These are phyloP conservation scores for Drosophila ficusphila DNA, from an alignment of 1,140 invertebrate genomes.

Conservation along the genomic window DNA sequence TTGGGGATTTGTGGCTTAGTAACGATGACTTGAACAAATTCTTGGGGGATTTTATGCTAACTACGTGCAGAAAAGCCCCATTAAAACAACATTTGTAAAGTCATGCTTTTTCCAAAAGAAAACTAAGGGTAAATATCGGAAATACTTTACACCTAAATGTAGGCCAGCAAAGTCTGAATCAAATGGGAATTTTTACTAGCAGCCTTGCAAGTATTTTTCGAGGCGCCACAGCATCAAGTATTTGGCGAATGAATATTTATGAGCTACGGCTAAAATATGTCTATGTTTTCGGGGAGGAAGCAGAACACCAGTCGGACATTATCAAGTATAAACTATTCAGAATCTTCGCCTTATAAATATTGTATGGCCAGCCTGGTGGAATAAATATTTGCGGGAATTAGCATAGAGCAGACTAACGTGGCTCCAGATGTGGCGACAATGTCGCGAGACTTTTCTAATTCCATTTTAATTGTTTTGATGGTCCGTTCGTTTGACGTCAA, in stretches of 20 bases:
- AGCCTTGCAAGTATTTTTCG: constrained; percentile 2
- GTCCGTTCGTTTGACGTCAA: constrained; percentile 70
- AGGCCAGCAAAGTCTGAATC: constrained; percentile 2
- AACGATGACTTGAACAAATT: constrained; percentile 30
- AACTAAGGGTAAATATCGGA: neutral
- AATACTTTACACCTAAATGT: neutral
- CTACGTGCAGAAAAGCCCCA: neutral
- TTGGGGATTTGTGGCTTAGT: neutral
- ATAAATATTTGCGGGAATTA: constrained; percentile 65
- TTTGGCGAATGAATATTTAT: constrained; percentile 35
- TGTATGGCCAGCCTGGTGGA: constrained; percentile 8
- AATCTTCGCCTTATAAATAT: constrained; percentile 36
- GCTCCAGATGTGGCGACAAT: constrained; percentile 32
- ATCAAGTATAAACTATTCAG: constrained; percentile 20
- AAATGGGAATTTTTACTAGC: neutral
- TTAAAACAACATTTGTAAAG: neutral
- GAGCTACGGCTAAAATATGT: neutral
- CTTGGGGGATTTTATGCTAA: neutral
- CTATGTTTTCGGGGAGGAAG: constrained; percentile 20
- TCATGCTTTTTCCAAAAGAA: neutral
- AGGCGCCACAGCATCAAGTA: constrained; percentile 43
- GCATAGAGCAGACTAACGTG: constrained; percentile 29
- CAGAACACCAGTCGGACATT: constrained; percentile 27
- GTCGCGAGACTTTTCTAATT: constrained; percentile 72
- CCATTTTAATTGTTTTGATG: constrained; percentile 72